Conservation (phyloP, 2,797 vertebrate genomes). For the Alfaro cultratus region DNA sequence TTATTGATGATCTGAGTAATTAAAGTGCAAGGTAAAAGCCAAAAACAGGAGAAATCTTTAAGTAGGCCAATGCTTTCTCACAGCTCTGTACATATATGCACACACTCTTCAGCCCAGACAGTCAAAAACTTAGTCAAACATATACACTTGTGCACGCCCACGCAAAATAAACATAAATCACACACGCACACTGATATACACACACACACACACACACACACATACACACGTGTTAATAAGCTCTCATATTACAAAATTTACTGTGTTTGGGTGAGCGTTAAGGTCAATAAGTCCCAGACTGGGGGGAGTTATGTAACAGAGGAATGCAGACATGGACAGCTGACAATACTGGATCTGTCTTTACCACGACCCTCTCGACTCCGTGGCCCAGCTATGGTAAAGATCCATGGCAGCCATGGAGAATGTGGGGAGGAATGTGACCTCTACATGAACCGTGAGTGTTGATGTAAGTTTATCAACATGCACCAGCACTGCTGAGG, state of each 20-base stretch:
- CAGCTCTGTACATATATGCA: constrained; percentile 21
- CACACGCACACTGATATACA: constrained; percentile 31
- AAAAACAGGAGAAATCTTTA: background rate
- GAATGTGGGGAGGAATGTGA: constrained; percentile 73
- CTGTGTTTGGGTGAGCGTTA: constrained; percentile 65
- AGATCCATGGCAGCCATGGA: constrained; percentile 81
- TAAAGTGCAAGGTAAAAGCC: constrained; percentile 1
- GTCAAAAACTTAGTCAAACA: constrained; percentile 37
- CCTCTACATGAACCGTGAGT: constrained; percentile 85
- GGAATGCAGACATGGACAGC: constrained; percentile 83
- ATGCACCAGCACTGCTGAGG: constrained; percentile 84
- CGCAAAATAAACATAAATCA: constrained; percentile 26
- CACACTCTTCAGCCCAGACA: constrained; percentile 25
- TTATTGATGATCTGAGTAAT: background rate
- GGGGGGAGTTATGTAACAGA: constrained; percentile 68
- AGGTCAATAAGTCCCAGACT: constrained; percentile 64
- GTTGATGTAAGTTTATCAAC: constrained; percentile 85
- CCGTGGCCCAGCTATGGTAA: constrained; percentile 82
- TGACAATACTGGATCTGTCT: constrained; percentile 82
- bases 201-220: constrained; percentile 30
- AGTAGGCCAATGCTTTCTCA: background rate
- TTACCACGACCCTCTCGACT: constrained; percentile 78
- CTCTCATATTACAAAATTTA: constrained; percentile 57
- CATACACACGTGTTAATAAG: constrained; percentile 48
- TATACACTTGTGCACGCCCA: constrained; percentile 31